Conservation (phyloP, 2,888 invertebrate genomes). For the Ariolimax columbianus region DNA sequence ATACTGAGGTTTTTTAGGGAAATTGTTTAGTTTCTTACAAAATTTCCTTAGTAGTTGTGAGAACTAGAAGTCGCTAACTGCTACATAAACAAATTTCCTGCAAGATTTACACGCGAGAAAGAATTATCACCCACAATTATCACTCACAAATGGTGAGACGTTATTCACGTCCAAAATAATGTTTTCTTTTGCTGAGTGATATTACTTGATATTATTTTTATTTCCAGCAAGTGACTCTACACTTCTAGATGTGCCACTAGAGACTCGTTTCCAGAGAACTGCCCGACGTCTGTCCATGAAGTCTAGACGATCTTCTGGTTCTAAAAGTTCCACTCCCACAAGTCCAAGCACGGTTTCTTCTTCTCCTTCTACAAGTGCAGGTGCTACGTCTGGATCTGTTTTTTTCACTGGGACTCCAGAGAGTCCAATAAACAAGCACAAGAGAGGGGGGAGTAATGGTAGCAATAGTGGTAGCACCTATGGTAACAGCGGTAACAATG, state of each 20-base stretch:
- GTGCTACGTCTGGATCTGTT: neutral
- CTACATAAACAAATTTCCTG: neutral
- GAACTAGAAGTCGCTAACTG: neutral
- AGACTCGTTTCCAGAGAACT: conserved; percentile 59
- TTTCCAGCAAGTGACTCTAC: conserved; percentile 53
- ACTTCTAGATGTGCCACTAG: conserved; percentile 35
- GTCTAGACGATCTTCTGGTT: conserved; percentile 61
- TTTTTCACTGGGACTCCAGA: conserved; percentile 41
- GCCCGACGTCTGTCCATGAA: conserved; percentile 66
- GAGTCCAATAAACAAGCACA: conserved; percentile 46
- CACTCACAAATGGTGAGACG: too few relatives aligned
- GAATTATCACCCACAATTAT: neutral
- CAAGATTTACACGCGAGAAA: too few relatives aligned
- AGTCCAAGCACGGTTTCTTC: conserved; percentile 42
- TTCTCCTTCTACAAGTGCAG: neutral
- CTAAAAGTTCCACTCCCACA: conserved; percentile 52
- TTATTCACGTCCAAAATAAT: neutral
- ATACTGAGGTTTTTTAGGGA: too few relatives aligned
- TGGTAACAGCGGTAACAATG: neutral
- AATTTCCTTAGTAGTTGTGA: too few relatives aligned
- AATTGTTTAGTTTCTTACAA: too few relatives aligned
- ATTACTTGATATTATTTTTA: too few relatives aligned
- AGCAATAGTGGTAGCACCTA: neutral
- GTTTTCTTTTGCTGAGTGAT: neutral
- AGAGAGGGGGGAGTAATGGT: conserved; percentile 35